A percentile compares a stretch with the other conserved stretches of the same genome.
phyloP scores from a whole-genome alignment of 2,113 vertebrate genomes.

The Salvator merianae region DNA sequence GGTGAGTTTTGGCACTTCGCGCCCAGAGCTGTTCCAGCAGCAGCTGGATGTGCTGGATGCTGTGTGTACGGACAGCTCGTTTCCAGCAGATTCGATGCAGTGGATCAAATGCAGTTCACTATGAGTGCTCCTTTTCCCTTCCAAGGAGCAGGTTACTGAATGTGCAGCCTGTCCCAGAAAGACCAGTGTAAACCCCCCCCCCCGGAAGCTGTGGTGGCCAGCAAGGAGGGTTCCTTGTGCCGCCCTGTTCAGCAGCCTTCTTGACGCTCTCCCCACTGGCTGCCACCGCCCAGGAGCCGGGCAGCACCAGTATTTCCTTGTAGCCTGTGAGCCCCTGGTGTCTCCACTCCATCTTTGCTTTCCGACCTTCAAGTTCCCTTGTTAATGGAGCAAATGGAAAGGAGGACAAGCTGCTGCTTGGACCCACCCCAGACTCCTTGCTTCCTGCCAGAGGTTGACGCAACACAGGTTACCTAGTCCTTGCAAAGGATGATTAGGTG shows the following conservation, averaged over 20 bases:
- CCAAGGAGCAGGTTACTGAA: background rate
- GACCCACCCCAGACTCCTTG: background rate
- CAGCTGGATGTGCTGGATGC: background rate
- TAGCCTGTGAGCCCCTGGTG: too few species aligned
- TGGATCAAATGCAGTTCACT: too few species aligned
- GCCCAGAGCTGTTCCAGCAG: background rate
- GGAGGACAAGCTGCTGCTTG: too few species aligned
- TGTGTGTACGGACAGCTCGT: too few species aligned
- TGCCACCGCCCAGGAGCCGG: too few species aligned
- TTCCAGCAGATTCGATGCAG: background rate
- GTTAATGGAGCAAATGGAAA: too few species aligned
- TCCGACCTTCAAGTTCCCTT: too few species aligned
- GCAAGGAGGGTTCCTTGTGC: too few species aligned
- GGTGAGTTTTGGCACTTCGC: conserved; percentile 79
- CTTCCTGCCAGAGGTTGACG: background rate
- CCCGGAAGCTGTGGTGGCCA: background rate
- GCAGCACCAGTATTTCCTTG: too few species aligned
- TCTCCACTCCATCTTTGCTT: background rate
- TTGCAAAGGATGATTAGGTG: background rate
- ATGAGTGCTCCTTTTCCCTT: background rate
- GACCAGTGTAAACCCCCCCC: background rate
- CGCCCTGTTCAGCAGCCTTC: background rate
- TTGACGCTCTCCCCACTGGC: too few species aligned
- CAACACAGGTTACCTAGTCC: background rate
- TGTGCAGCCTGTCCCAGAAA: background rate